Conservation (phyloP, 2,888 invertebrate genomes). For the Aphodius sticticus region DNA sequence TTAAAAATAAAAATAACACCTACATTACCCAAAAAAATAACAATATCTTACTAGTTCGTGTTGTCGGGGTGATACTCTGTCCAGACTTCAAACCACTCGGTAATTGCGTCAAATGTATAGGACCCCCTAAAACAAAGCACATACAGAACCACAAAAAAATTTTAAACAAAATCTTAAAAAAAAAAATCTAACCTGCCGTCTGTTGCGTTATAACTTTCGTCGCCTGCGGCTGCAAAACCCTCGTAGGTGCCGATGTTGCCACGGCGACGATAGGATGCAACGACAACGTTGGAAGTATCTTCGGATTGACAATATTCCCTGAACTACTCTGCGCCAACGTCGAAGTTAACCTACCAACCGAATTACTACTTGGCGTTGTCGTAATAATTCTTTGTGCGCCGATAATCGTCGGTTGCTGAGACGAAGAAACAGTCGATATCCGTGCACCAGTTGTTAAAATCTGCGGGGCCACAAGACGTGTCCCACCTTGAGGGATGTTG, state of each 20-base stretch:
- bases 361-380: slow-evolving; percentile 50
- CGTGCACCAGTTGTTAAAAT: slow-evolving; percentile 54
- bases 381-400: slow-evolving; percentile 50
- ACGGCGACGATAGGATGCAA: slow-evolving; percentile 55
- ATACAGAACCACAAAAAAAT: neutral
- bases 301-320: slow-evolving; percentile 50
- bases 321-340: slow-evolving; percentile 47
- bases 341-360: slow-evolving; percentile 51
- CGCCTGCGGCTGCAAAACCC: slow-evolving; percentile 51
- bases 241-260: slow-evolving; percentile 50
- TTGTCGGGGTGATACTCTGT: slow-evolving; percentile 46
- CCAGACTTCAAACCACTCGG: slow-evolving; percentile 53
- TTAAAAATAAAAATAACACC: no score
- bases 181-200: slow-evolving; percentile 49
- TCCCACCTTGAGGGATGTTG: slow-evolving; percentile 50
- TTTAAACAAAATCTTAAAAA: slow-evolving; percentile 8
- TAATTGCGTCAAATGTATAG: slow-evolving; percentile 58
- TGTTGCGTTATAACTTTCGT: slow-evolving; percentile 59
- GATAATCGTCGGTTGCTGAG: slow-evolving; percentile 48
- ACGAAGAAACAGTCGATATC: slow-evolving; percentile 51
- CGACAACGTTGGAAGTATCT: slow-evolving; percentile 54
- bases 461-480: slow-evolving; percentile 53
- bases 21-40: no score
- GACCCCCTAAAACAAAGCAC: slow-evolving; percentile 47
- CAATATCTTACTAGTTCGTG: slow-evolving; percentile 55